A percentile compares a stretch with the other conserved stretches of the same genome.
phyloP scores from a whole-genome alignment of 2,797 vertebrate genomes.

The Vespertilio murinus region DNA sequence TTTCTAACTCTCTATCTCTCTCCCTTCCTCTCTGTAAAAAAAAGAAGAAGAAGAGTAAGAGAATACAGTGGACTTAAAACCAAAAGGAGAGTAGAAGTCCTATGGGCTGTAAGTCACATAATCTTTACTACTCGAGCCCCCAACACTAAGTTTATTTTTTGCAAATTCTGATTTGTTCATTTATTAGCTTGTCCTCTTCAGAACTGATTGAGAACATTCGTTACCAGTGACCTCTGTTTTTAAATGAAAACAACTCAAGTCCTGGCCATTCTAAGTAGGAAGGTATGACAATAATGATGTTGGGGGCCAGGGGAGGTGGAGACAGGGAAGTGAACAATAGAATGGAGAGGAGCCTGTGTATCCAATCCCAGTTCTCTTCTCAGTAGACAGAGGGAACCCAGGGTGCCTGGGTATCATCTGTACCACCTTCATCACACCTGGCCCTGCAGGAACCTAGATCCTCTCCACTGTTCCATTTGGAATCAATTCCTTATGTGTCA shows the following conservation, averaged over 20 bases:
- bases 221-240: not conserved
- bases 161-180: not conserved
- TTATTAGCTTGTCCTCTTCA: not conserved
- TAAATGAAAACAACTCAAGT: not conserved
- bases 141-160: not conserved
- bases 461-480: not conserved
- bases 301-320: not conserved
- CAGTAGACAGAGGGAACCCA: not conserved
- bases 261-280: no score
- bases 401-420: not conserved
- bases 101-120: not conserved
- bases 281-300: accelerated
- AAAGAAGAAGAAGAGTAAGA: not conserved
- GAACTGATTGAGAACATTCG: not conserved
- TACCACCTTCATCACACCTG: not conserved
- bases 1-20: no score
- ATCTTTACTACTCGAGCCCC: not conserved
- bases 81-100: not conserved
- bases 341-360: not conserved
- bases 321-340: not conserved
- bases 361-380: not conserved
- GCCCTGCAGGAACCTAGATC: not conserved
- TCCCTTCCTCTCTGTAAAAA: no score
- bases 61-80: not conserved
- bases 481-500: not conserved